Evolutionary conservation across 2,113 vertebrate genomes (phyloP).

Genomic region (Alligator sinensis): DNA sequence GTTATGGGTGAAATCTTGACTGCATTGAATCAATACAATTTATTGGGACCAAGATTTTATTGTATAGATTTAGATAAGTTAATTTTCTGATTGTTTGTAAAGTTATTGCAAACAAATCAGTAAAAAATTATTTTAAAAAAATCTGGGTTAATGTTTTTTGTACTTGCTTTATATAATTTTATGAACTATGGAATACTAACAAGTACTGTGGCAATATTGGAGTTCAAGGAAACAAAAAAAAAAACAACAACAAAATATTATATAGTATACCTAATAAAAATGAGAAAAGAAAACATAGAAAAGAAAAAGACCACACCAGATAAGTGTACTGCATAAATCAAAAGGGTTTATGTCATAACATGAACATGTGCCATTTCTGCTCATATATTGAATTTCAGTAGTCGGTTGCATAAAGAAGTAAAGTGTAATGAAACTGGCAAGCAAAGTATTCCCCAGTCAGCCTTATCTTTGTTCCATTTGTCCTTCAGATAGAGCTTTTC

Average conservation of each 20-base stretch:
- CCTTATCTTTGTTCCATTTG: conserved; percentile 85
- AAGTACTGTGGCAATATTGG: conserved; percentile 5
- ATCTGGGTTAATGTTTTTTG: conserved; percentile 31
- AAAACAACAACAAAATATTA: conserved; percentile 11
- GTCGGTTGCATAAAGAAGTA: conserved; percentile 83
- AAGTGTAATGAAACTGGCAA: conserved; percentile 83
- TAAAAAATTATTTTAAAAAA: neutral
- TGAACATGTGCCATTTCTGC: conserved; percentile 76
- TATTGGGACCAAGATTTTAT: neutral
- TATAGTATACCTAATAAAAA: conserved; percentile 56
- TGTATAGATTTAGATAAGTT: conserved; percentile 25
- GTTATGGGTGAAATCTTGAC: neutral
- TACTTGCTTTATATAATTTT: conserved; percentile 5
- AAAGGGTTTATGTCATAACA: conserved; percentile 81
- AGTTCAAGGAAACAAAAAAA: conserved; percentile 19
- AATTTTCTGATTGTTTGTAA: conserved; percentile 22
- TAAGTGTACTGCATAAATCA: conserved; percentile 80
- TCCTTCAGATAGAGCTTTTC: conserved; percentile 82
- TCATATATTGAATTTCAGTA: conserved; percentile 83
- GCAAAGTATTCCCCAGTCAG: conserved; percentile 82
- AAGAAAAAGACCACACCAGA: conserved; percentile 43
- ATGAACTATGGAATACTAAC: neutral
- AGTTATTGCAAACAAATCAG: neutral
- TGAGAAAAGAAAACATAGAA: conserved; percentile 41
- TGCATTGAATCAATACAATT: neutral